Evolutionary conservation across 2,888 invertebrate species (phyloP), one percentile per base, ranked within the genome.

Genomic region (Patella ulyssiponensis): DNA sequence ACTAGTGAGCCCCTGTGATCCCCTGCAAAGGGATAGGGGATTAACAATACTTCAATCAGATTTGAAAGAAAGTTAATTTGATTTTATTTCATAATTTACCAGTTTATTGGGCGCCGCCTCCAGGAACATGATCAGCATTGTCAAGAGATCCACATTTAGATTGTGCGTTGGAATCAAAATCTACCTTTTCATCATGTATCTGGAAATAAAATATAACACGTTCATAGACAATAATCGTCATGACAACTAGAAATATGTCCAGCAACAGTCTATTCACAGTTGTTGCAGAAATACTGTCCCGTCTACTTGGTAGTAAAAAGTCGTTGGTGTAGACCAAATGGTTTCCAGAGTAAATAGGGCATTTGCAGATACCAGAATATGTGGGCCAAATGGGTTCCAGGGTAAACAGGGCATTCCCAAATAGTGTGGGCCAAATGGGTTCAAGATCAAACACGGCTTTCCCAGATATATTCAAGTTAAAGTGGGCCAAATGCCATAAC

Each of bases 141-240:
- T 84, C 83, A 58, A 86, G 71, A 9, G 88, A 87, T 9, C 85
- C 85, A n/a, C 88, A 82, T 75, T 86, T 83, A 3, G 88, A 72
- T 20, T 83, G 79, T 0, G 84, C 82, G 64, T 83, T 84, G 86
- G 86, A 88, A 23, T 84, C 86, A 73, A 87, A 79, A 72, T 87
- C 85, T 23, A 64, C 64, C 23, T 64, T 64, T 64, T 64, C 64
- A 64, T 64, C 64, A 20, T 9, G 64, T 15, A 64, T 64, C 64
- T 64, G 64, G 64, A 12, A 64, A 64, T 23, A 23, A 14, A 64
- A 64, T 12, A 20, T 64, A 3, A 23, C 11, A 9, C 5, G 23
- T 23, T 64, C 14, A 64, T 9, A 20, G 64, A 20, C 14, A 64
- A 9, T 44, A 44, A 44, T 44, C 7, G 44, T 44, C 44, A n/a